phyloP scores from a whole-genome alignment of 53 echinoderm and acorn worm genomes.

The Paracentrotus lividus region DNA sequence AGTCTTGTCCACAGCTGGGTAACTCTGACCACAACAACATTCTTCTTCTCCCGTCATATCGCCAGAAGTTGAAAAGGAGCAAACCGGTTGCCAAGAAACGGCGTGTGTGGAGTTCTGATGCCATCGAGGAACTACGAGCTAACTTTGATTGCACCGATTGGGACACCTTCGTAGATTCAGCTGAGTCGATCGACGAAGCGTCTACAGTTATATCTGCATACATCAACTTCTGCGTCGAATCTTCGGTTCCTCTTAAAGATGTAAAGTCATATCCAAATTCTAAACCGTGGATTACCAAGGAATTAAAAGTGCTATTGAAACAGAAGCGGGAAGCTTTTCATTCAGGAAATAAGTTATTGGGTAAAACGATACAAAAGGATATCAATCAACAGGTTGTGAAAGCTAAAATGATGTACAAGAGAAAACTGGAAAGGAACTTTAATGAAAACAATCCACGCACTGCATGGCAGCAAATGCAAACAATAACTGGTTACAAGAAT shows the following conservation, averaged over 20 bases:
- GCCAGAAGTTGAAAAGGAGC: conserved; percentile 13
- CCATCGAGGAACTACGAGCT: conserved; percentile 53
- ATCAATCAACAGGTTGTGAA: background rate
- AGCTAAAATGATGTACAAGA: conserved; percentile 1
- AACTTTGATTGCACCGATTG: conserved; percentile 62
- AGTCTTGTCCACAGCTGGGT: conserved; percentile 58
- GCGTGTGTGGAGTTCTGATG: conserved; percentile 44
- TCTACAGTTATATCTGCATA: conserved; percentile 25
- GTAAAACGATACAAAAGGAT: background rate
- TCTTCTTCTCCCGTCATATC: conserved; percentile 38
- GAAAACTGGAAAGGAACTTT: background rate
- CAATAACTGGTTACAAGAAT: conserved; percentile 11
- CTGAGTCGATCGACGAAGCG: conserved; percentile 40
- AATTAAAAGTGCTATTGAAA: background rate
- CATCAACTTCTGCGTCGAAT: conserved; percentile 59
- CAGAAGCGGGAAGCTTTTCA: background rate
- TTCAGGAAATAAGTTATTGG: background rate
- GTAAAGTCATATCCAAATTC: conserved; percentile 70
- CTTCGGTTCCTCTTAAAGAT: conserved; percentile 45
- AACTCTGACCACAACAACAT: conserved; percentile 60
- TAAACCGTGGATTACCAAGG: conserved; percentile 58
- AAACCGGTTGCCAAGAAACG: conserved; percentile 43
- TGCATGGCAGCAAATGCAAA: conserved; percentile 12
- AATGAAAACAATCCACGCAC: background rate
- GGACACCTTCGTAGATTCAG: conserved; percentile 31